Conservation (phyloP, 2,888 invertebrate genomes). For the Acanthosepion esculentum region DNA sequence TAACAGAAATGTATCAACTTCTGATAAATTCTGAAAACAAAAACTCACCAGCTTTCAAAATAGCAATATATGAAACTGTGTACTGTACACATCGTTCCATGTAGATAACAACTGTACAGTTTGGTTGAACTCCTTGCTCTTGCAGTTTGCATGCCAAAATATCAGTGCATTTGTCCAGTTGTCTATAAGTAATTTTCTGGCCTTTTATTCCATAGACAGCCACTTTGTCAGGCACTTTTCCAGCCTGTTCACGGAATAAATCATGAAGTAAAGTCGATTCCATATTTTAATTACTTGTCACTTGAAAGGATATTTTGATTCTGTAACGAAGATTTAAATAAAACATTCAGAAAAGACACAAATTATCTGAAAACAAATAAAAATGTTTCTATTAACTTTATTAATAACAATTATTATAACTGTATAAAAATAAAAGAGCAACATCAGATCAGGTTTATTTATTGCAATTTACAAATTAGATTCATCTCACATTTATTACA, state of each 20-base stretch:
- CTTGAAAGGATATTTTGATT: neutral
- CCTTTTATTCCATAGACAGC: slow-evolving; percentile 65
- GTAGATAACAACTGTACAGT: slow-evolving; percentile 73
- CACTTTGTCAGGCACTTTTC: slow-evolving; percentile 63
- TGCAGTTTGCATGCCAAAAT: slow-evolving; percentile 67
- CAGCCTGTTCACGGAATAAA: slow-evolving; percentile 69
- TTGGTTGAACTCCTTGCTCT: slow-evolving; percentile 65
- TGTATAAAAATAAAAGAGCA: too few species aligned
- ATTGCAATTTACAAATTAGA: too few species aligned
- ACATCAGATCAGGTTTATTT: too few species aligned
- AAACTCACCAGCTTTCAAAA: slow-evolving; percentile 73
- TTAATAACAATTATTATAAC: too few species aligned
- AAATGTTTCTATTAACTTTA: neutral
- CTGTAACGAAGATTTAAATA: slow-evolving; percentile 23
- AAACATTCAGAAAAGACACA: neutral
- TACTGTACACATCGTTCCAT: slow-evolving; percentile 73
- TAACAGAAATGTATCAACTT: neutral
- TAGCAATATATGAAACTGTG: slow-evolving; percentile 73
- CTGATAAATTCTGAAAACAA: neutral
- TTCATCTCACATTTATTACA: too few species aligned
- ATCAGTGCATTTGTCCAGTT: slow-evolving; percentile 69
- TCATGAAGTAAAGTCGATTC: slow-evolving; percentile 69
- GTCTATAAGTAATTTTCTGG: slow-evolving; percentile 62
- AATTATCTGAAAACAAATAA: neutral
- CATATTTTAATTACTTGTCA: slow-evolving; percentile 55